Evolutionary conservation across 2,113 vertebrate genomes (phyloP).

Genomic region (Pantherophis guttatus): DNA sequence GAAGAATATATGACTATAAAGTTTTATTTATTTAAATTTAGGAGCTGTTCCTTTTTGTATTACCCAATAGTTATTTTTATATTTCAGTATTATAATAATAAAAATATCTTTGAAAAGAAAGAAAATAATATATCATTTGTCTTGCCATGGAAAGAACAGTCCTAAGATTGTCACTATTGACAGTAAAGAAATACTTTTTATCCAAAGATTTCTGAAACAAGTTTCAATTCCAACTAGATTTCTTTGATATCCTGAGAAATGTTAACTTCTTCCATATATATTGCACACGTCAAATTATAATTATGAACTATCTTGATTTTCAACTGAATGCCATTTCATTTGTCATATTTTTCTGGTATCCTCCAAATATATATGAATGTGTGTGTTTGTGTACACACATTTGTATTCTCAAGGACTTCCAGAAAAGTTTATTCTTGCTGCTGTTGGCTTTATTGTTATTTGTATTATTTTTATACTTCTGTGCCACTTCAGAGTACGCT

Average conservation of each 20-base stretch:
- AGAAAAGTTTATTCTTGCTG: not conserved
- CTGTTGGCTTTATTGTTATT: not conserved
- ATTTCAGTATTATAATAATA: not conserved
- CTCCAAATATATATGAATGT: not conserved
- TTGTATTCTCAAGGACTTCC: not conserved
- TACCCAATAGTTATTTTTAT: not conserved
- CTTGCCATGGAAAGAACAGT: not conserved
- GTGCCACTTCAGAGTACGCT: not conserved
- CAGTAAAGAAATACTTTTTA: not conserved
- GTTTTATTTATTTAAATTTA: not conserved
- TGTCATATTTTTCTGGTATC: not conserved
- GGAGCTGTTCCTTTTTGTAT: not conserved
- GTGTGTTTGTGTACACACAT: not conserved
- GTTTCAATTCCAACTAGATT: conserved; percentile 1
- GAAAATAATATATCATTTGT: not conserved
- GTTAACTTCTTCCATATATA: not conserved
- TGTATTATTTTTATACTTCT: not conserved
- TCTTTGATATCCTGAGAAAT: not conserved
- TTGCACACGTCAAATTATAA: accelerated
- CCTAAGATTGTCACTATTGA: not conserved
- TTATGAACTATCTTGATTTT: not conserved
- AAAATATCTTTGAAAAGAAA: not conserved
- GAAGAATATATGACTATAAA: too few species aligned
- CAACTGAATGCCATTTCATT: not conserved
- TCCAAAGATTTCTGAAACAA: not conserved